Evolutionary conservation across 23 tunicate species (phyloP).

Genomic region (Ascidia mentula): DNA sequence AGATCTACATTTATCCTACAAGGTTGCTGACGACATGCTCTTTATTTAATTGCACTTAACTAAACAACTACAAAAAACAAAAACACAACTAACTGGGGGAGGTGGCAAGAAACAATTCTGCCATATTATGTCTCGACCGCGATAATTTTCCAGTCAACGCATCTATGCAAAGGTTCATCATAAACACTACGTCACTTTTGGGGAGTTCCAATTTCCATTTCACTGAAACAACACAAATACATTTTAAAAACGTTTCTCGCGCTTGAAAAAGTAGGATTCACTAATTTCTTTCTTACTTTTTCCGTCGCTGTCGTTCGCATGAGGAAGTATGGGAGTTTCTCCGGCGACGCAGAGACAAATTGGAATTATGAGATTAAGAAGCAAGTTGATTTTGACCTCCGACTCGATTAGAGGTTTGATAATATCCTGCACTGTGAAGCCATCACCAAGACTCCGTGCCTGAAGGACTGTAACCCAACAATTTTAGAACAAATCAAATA

Average conservation of each 20-base stretch:
- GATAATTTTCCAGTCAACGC: conserved; percentile 31
- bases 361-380: conserved; percentile 61
- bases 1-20: too few relatives aligned
- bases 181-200: conserved; percentile 20
- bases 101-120: conserved; percentile 35
- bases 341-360: conserved; percentile 40
- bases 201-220: conserved; percentile 25
- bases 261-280: too few relatives aligned
- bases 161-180: conserved; percentile 33
- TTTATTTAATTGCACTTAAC: too few relatives aligned
- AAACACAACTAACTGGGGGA: conserved; percentile 46
- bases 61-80: too few relatives aligned
- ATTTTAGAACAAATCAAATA: neutral
- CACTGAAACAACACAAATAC: neutral
- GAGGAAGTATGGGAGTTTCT: conserved; percentile 21
- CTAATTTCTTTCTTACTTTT: too few relatives aligned
- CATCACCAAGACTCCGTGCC: conserved; percentile 22
- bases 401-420: conserved; percentile 11
- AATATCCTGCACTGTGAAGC: conserved; percentile 17
- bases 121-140: neutral
- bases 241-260: too few relatives aligned
- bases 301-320: conserved; percentile 12
- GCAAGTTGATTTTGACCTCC: conserved; percentile 12
- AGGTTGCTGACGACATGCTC: too few relatives aligned
- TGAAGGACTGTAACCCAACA: conserved; percentile 27